Percentiles rank a stretch among this genome's conserved stretches.
Conservation (phyloP, 1,140 invertebrate species). For the Ips nitidus region DNA sequence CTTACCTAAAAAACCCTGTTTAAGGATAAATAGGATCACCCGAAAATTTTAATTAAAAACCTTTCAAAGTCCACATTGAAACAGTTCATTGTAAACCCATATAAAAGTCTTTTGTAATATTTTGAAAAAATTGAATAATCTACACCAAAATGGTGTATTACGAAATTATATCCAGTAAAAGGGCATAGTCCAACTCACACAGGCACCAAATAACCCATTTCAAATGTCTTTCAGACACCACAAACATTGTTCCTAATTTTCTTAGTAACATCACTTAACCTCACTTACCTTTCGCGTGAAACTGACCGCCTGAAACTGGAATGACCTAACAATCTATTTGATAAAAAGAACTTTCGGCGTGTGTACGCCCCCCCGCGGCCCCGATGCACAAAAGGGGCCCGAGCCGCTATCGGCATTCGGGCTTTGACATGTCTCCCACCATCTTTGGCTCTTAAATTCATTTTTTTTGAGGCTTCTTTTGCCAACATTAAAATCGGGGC, state of each 20-base stretch:
- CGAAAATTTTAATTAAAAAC: too few relatives aligned
- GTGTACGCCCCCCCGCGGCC: slow-evolving; percentile 53
- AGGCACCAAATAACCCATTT: not conserved
- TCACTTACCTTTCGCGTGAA: slow-evolving; percentile 54
- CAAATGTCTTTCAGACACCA: slow-evolving; percentile 5
- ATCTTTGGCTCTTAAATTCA: slow-evolving; percentile 56
- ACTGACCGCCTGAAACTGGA: slow-evolving; percentile 60
- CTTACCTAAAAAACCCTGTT: too few relatives aligned
- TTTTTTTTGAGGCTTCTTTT: slow-evolving; percentile 76
- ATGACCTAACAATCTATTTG: slow-evolving; percentile 53
- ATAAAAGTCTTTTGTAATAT: too few relatives aligned
- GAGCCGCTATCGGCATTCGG: slow-evolving; percentile 51
- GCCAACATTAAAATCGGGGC: slow-evolving; percentile 86
- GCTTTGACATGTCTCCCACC: slow-evolving; percentile 57
- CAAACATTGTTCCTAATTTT: slow-evolving; percentile 10
- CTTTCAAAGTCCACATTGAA: too few relatives aligned
- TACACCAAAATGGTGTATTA: too few relatives aligned
- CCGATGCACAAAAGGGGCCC: slow-evolving; percentile 47
- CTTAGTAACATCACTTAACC: too few relatives aligned
- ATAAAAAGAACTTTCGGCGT: slow-evolving; percentile 57
- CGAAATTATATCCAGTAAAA: too few relatives aligned
- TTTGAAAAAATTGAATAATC: too few relatives aligned
- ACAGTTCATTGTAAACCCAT: too few relatives aligned
- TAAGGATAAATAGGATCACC: too few relatives aligned
- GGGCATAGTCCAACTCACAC: slow-evolving; percentile 16